Base-by-base conservation (phyloP, 2,113 vertebrate genomes). In the Plecotus auritus region DNA sequence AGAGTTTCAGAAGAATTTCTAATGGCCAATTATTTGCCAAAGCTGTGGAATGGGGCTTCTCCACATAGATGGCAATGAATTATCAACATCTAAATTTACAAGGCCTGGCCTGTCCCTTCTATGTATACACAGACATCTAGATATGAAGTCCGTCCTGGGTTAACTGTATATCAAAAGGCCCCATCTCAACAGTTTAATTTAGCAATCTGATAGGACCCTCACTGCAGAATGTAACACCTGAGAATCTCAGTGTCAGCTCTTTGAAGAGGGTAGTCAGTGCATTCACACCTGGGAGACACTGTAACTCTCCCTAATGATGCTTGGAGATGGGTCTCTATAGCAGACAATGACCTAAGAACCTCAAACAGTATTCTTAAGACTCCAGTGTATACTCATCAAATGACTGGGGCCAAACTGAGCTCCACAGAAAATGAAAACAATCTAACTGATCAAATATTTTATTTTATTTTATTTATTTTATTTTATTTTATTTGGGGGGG, bases 121-220 rank as follows among this genome's bases (percentile, higher is more conserved):
- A 95, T 97, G 93, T 96, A 94, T 96, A 93, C 32, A 78, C 35
- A 94, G 92, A 69, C 90, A 96, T 97, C 94, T 23, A 89, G 85
- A 94, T 91, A 74, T 74, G 84, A 96, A 96, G 96, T 86, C 64
- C 95, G 66, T 95, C 85, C 87, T 72, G 37, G n/a, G 47, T 96
- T 97, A 97, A 97, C 47, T 96, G 88, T 73, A 92, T 87, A 96
- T 97, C 74, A 98, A 94, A 23, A 96, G 59, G 81, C 40, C 5
- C 45, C 51, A 83, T 35, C 66, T 95, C 92, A 96, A 96, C 28
- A 66, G 82, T 95, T 96, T 2, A 0, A 37, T 90, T 96, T 95
- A 20, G 49, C 67, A 96, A 88, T 94, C 56, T 93, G 66, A 90
- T 93, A 94, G 97, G 91, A 97, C 40, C 88, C 95, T 95, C 12